Conservation (phyloP, 1,140 invertebrate genomes). For the Triops longicaudatus region DNA sequence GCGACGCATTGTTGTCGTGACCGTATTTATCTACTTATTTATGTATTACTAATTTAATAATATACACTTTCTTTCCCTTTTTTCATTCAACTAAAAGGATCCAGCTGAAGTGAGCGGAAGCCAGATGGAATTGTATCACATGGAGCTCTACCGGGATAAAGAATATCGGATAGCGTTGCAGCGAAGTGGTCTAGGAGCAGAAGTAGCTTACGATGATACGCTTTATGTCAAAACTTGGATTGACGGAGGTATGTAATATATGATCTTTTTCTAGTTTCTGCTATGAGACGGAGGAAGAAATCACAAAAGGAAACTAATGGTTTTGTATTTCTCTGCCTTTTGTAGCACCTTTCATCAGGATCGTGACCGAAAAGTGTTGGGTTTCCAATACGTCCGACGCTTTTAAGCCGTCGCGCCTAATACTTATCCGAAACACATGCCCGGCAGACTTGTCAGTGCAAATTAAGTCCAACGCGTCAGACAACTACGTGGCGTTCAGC, state of each 20-base stretch:
- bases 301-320: not conserved
- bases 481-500: slow-evolving; percentile 30
- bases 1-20: too few species aligned
- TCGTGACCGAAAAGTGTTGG: slow-evolving; percentile 37
- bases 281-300: not conserved
- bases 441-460: slow-evolving; percentile 33
- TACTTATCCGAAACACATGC: slow-evolving; percentile 35
- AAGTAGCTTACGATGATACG: slow-evolving; percentile 32
- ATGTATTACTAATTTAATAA: not conserved
- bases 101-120: slow-evolving; percentile 16
- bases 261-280: not conserved
- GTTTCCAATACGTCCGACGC: slow-evolving; percentile 32
- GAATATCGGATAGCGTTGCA: slow-evolving; percentile 22
- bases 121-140: slow-evolving; percentile 31
- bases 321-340: slow-evolving; percentile 26
- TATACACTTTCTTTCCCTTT: slow-evolving; percentile 9
- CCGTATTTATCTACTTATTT: too few species aligned
- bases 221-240: slow-evolving; percentile 33
- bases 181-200: not conserved
- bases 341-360: slow-evolving; percentile 32
- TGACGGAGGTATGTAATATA: slow-evolving; percentile 32
- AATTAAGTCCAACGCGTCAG: slow-evolving; percentile 23
- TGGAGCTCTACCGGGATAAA: slow-evolving; percentile 33
- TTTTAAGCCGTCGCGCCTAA: slow-evolving; percentile 16
- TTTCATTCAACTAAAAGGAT: slow-evolving; percentile 18